phyloP scores from a whole-genome alignment of 2,888 invertebrate species.

The Ophion ellenae region DNA sequence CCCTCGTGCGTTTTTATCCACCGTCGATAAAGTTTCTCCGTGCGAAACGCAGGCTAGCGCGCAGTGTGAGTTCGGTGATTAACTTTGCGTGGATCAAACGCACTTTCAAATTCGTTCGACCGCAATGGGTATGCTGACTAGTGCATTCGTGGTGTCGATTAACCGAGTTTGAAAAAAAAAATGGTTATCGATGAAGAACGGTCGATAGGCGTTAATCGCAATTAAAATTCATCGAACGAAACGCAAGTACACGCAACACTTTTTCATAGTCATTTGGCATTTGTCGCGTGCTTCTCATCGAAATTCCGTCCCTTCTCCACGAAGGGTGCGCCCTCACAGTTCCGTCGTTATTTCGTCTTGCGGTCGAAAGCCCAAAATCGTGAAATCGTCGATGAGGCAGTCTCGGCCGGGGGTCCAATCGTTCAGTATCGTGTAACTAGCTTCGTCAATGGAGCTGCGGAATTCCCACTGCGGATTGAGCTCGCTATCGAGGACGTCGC shows the following conservation, averaged over 20 bases:
- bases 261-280: conserved; percentile 51
- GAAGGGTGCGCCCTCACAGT: conserved; percentile 84
- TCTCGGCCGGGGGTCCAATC: conserved; percentile 82
- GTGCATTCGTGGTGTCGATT: conserved; percentile 57
- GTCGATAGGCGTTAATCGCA: background rate
- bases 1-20: background rate
- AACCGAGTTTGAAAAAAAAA: conserved; percentile 22
- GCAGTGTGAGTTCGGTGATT: background rate
- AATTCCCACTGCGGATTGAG: conserved; percentile 86
- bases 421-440: conserved; percentile 81
- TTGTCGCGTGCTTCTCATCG: background rate
- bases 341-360: conserved; percentile 96
- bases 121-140: conserved; percentile 61
- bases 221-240: background rate
- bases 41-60: background rate
- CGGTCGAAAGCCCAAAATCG: conserved; percentile 92
- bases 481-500: conserved; percentile 74
- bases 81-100: background rate
- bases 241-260: background rate
- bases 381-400: conserved; percentile 88
- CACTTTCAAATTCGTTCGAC: conserved; percentile 21
- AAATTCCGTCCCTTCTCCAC: background rate
- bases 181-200: conserved; percentile 3
- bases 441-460: conserved; percentile 78
- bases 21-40: conserved; percentile 24